Evolutionary conservation across 2,888 invertebrate species (phyloP).

Genomic region (Euphydryas editha): DNA sequence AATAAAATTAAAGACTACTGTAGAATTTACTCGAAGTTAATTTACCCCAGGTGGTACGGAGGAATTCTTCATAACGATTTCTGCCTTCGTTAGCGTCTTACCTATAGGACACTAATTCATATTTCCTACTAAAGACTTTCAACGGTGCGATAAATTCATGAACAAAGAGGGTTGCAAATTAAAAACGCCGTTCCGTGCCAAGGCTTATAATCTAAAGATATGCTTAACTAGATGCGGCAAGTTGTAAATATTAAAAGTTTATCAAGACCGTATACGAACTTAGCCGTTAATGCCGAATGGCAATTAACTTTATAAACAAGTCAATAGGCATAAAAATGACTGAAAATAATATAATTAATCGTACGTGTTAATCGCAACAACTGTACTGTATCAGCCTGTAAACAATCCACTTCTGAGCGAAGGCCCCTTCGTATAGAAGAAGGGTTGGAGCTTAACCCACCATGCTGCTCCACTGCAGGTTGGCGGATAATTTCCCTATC

Average conservation of each 20-base stretch:
- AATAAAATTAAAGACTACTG: not conserved
- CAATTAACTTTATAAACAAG: not conserved
- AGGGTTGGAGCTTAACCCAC: no score
- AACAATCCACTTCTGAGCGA: no score
- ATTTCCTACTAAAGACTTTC: constrained; percentile 74
- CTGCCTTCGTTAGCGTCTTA: constrained; percentile 58
- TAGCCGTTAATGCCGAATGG: not conserved
- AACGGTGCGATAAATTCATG: constrained; percentile 71
- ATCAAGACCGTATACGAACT: not conserved
- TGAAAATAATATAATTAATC: no score
- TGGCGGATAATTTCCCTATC: no score
- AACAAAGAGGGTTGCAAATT: constrained; percentile 76
- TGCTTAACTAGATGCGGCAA: constrained; percentile 53
- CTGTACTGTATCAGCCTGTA: no score
- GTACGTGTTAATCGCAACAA: no score
- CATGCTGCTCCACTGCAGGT: no score
- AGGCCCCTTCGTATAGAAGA: no score
- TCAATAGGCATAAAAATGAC: not conserved
- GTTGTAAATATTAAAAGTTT: constrained; percentile 15
- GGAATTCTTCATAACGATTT: constrained; percentile 26
- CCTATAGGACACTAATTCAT: constrained; percentile 69
- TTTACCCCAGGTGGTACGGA: constrained; percentile 17
- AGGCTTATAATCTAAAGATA: constrained; percentile 60
- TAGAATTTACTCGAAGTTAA: constrained; percentile 10
- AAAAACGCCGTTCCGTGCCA: constrained; percentile 70